These are phyloP conservation scores for Graphium colonna DNA, from an alignment of 2,888 invertebrate genomes.

Conservation along the genomic window DNA sequence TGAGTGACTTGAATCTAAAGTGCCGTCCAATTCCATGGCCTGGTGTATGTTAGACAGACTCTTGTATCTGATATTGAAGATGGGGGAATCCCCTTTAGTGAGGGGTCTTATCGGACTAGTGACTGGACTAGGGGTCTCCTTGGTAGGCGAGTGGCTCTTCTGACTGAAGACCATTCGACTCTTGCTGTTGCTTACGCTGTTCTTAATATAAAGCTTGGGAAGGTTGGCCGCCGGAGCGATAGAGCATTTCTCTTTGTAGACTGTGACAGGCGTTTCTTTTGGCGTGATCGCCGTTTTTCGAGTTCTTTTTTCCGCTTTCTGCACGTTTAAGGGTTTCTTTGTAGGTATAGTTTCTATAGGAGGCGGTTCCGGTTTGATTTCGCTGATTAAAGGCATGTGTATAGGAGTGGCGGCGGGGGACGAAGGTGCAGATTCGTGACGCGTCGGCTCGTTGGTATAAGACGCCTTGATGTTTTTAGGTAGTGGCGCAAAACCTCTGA, in stretches of 20 bases:
- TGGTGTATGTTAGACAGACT: conserved; percentile 86
- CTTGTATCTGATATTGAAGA: conserved; percentile 87
- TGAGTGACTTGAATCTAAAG: conserved; percentile 93
- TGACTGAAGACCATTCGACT: conserved; percentile 83
- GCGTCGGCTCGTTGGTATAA: conserved; percentile 71
- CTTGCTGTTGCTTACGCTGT: conserved; percentile 82
- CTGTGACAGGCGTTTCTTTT: conserved; percentile 78
- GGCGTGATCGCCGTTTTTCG: conserved; percentile 82
- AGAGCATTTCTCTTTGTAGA: conserved; percentile 80
- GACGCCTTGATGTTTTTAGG: conserved; percentile 89
- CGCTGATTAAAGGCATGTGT: conserved; percentile 74
- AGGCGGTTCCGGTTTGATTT: conserved; percentile 91
- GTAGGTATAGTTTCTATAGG: conserved; percentile 95
- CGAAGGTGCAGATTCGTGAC: conserved; percentile 79
- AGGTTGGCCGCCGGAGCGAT: conserved; percentile 70
- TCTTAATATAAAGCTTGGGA: conserved; percentile 90
- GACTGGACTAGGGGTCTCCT: conserved; percentile 84
- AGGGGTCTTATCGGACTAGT: conserved; percentile 73
- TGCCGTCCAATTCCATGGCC: conserved; percentile 88
- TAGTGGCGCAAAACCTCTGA: conserved; percentile 93
- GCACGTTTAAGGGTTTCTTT: conserved; percentile 82
- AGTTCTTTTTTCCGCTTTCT: conserved; percentile 87
- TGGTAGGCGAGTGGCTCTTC: conserved; percentile 86
- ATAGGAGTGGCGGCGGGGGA: conserved; percentile 78
- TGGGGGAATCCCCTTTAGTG: conserved; percentile 86